phyloP scores from a whole-genome alignment of 2,113 vertebrate species.

The Pollimyrus isidori region DNA sequence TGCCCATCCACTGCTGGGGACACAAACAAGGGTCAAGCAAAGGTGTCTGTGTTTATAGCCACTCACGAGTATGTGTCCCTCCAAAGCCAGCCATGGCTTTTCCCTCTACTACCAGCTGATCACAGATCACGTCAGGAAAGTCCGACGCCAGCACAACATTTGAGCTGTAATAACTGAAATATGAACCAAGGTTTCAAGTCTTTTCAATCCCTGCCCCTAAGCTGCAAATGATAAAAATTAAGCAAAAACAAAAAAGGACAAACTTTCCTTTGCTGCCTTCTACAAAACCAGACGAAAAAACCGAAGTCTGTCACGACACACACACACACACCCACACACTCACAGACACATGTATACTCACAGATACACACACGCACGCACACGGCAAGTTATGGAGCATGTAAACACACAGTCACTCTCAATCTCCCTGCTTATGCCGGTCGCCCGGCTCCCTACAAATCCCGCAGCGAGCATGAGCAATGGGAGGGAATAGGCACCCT shows the following conservation, averaged over 20 bases:
- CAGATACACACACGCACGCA: background rate
- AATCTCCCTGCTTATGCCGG: background rate
- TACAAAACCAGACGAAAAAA: background rate
- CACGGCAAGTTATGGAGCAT: background rate
- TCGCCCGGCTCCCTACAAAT: background rate
- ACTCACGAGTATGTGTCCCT: background rate
- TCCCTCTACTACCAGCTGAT: background rate
- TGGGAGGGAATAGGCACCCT: background rate
- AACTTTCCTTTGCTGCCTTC: background rate
- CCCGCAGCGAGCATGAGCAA: background rate
- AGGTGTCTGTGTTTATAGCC: background rate
- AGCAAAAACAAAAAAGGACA: background rate
- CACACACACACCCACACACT: background rate
- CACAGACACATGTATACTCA: background rate
- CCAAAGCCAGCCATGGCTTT: background rate
- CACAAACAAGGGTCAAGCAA: background rate
- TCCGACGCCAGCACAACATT: background rate
- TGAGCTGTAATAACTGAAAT: background rate
- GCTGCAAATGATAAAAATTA: background rate
- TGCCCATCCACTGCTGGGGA: background rate
- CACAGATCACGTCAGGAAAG: background rate
- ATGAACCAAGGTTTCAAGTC: background rate
- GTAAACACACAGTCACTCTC: background rate
- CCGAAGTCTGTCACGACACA: background rate
- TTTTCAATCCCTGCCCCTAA: background rate